Evolutionary conservation across 2,113 vertebrate genomes (phyloP), one percentile per base, ranked within the genome.

Genomic region (Sebastes schlegelii): DNA sequence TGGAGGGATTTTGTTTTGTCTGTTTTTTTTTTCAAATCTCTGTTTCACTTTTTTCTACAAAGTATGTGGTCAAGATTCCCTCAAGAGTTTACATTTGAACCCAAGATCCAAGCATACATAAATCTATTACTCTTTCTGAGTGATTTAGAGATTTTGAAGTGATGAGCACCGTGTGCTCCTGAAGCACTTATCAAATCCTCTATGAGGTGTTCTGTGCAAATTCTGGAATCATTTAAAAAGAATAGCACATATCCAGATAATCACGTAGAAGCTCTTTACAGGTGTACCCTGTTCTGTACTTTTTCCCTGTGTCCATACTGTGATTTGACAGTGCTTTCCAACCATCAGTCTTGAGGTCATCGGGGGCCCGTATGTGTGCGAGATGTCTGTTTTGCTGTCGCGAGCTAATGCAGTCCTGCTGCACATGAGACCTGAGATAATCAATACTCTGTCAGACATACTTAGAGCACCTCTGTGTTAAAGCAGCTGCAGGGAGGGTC

Each of bases 361-460:
- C 9, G 23, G 52, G 73, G 58, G 46, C 0, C 34, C 4, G 34
- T 23, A 16, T 77, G 76, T 77, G 78, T 79, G 84, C 40, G 60
- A 77, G 65, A 70, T 77, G 68, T 80, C 64, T 70, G 54, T 79
- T 85, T 77, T 66, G 67, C 82, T 79, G 79, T 5, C 17, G 43
- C 55, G 77, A 79, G 74, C 62, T 84, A 86, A 77, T 55, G 74
- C 74, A 79, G 81, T 78, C 49, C 13, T 87, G 60, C 77, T 71
- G 82, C 86, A 90, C 88, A 88, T 70, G 82, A 87, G 78, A 91
- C 84, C 89, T 67, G 81, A 82, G 87, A 81, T 87, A 83, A 92
- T 92, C 92, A 80, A 92, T 92, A 92, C 79, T 80, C 80, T 89
- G 90, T 87, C 91, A 89, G 84, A 85, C 77, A 66, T 79, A 85